Base-by-base conservation (phyloP, 1,140 invertebrate genomes). In the Maconellicoccus hirsutus region DNA sequence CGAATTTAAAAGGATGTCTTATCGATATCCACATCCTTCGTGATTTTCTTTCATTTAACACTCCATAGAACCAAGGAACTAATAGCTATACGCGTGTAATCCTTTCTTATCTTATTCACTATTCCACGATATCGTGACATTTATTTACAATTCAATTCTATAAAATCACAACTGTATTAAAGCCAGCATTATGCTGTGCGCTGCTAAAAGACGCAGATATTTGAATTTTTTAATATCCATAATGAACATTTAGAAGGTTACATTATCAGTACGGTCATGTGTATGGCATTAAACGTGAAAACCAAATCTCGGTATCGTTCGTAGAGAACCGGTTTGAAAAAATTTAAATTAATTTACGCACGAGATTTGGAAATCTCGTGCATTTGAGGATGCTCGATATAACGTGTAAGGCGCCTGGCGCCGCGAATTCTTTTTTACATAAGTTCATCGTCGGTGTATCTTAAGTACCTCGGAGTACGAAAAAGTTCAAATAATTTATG, bases 111-210 rank as follows among this genome's bases (percentile, higher is more conserved):
- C 42, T 52, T 52, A 52, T 52, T 14, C 42, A 6, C 6, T 52
- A 52, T 52, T 52, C n/a, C 42, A 52, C 42, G 42, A 52, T 52
- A 52, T 52, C 42, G 42, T 52, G 42, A 52, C 42, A 16, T 52
- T 19, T 52, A 52, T 52, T 52, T 52, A 52, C 42, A 52, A 52
- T 52, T 52, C 42, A 52, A 52, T 52, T 52, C 42, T 19, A 19
- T 19, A 19, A 19, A 52, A 52, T 52, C 42, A 52, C 42, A 52
- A 52, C n/a, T 19, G 42, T 16, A 52, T 52, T 16, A 16, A 52
- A 52, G 2, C 6, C 33, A 14, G 42, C n/a, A 16, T 14, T 3
- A 16, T 52, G n/a, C 42, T 14, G 42, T 52, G n/a, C 42, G 16
- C 42, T 16, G 42, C 3, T 2, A 4, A 52, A 16, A 4, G 10